Percentiles rank a stretch among this genome's conserved stretches.
These are phyloP conservation scores for Gymnoscopelus microlampas DNA, from an alignment of 2,797 vertebrate genomes.

Conservation along the genomic window DNA sequence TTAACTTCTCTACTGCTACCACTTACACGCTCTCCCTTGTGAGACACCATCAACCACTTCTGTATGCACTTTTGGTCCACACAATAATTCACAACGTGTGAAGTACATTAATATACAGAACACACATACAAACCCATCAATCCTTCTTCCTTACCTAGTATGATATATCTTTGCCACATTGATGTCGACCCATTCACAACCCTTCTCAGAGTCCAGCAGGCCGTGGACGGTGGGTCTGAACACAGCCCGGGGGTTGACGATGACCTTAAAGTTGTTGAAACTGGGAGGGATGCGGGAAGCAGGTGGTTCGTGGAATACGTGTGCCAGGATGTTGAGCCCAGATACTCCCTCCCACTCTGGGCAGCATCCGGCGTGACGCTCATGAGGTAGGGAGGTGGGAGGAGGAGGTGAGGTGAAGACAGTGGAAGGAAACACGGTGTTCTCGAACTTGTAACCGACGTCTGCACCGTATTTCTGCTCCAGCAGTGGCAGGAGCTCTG, in stretches of 20 bases:
- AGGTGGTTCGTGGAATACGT: conserved; percentile 19
- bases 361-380: background rate
- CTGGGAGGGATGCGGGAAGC: too few relatives aligned
- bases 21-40: background rate
- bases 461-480: background rate
- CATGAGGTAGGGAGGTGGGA: background rate
- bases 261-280: conserved; percentile 53
- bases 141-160: conserved; percentile 28
- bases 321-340: conserved; percentile 62
- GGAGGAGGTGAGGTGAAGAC: rapidly evolving
- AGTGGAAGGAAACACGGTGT: conserved; percentile 40
- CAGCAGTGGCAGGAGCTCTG: conserved; percentile 54
- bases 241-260: conserved; percentile 60
- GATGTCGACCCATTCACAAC: conserved; percentile 22
- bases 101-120: too few relatives aligned
- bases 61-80: too few relatives aligned
- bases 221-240: conserved; percentile 45
- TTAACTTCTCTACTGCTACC: too few relatives aligned
- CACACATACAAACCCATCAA: background rate
- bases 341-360: conserved; percentile 30
- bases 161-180: conserved; percentile 58
- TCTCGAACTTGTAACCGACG: conserved; percentile 57
- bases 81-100: too few relatives aligned
- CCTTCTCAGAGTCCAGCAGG: background rate
- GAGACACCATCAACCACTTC: too few relatives aligned